A percentile compares a stretch with the other conserved stretches of the same genome.
Conservation (phyloP, 2,888 invertebrate genomes). For the Myopa testacea region DNA sequence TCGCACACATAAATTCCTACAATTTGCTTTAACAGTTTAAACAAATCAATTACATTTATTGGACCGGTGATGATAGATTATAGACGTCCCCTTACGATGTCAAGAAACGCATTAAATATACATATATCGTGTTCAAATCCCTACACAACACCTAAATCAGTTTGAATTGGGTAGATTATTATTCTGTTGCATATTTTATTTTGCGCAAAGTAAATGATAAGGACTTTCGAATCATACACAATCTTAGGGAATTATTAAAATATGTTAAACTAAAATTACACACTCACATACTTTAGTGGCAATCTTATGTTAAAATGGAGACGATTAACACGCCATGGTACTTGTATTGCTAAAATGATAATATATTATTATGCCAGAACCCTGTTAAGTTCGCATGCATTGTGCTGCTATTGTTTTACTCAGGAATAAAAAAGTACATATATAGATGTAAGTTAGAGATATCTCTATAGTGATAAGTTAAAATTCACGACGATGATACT, state of each 20-base stretch:
- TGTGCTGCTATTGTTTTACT: not conserved
- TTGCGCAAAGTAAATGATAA: not conserved
- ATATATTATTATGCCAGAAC: too few species aligned
- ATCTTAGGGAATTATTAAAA: not conserved
- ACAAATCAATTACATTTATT: not conserved
- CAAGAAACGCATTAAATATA: not conserved
- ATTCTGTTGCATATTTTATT: not conserved
- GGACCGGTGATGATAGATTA: not conserved
- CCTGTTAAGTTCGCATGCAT: not conserved
- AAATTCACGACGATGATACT: slow-evolving; percentile 96
- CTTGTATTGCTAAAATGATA: not conserved
- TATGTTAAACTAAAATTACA: not conserved
- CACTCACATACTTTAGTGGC: not conserved
- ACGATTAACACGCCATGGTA: not conserved
- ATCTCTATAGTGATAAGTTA: slow-evolving; percentile 66
- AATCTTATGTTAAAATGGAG: not conserved
- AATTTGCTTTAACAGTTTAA: too few species aligned
- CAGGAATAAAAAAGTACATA: not conserved
- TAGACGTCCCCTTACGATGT: not conserved
- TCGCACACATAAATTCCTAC: too few species aligned
- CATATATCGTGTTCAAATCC: not conserved
- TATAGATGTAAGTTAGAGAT: too few species aligned
- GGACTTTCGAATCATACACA: not conserved
- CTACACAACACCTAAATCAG: too few species aligned
- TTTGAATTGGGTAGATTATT: too few species aligned